Base-by-base conservation (phyloP, 2,113 vertebrate species). In the Ictalurus punctatus region DNA sequence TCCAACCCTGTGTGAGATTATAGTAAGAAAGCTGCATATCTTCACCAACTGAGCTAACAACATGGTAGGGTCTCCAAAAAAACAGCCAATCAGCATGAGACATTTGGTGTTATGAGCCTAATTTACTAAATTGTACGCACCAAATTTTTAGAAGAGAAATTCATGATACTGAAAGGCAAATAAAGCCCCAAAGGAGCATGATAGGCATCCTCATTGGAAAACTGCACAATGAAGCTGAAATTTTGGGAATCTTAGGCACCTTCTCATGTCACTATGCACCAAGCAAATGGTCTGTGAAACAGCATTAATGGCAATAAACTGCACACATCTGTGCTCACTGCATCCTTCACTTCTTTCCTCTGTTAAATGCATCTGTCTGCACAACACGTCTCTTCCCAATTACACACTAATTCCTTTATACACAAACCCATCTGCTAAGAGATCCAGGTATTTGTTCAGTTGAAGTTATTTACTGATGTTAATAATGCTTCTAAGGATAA, bases 211-310 rank as follows among this genome's bases (percentile, higher is more conserved):
- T 85, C 25, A 81, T 85, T 71, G 30, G 48, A n/a, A 48, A 80
- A 85, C 76, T 67, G 83, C 61, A 89, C 52, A 86, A 80, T 40
- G 56, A 30, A 52, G 73, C 73, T 80, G 83, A 37, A 89, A 80
- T 25, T 89, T 85, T 89, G n/a, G 34, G 56, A 59, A 6, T 83
- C 23, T 48, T 58, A 74, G n/a, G 84, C 30, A n/a, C 10, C 59
- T 84, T 80, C n/a, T 67, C 84, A 54, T 81, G 83, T 89, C 54
- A 59, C 61, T 59, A 44, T 58, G 74, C 83, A 48, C 48, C 76
- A 6, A 81, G 74, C 74, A 89, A 89, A 89, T 89, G 88, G 63
- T 80, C 83, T 89, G 88, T 89, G 61, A 89, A 71, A 89, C 61
- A 58, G 23, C 34, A 85, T 80, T 86, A 89, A 81, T 85, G 63